Conservation (phyloP, 2,888 invertebrate genomes). For the Bombylius discolor region DNA sequence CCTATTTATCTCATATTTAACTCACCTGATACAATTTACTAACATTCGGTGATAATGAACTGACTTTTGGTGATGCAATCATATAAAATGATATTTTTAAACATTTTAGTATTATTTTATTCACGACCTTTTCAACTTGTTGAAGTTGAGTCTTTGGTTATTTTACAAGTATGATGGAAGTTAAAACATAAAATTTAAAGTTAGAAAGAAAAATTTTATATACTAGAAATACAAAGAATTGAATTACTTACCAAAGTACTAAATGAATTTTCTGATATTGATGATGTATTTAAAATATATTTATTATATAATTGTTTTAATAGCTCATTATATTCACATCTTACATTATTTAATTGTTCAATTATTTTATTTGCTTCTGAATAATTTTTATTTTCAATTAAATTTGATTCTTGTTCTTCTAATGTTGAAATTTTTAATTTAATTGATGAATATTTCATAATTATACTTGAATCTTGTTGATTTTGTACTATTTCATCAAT, state of each 20-base stretch:
- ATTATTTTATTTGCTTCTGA: conserved; percentile 43
- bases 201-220: too few relatives aligned
- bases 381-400: conserved; percentile 44
- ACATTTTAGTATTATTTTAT: conserved; percentile 43
- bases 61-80: conserved; percentile 40
- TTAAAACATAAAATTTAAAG: too few relatives aligned
- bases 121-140: conserved; percentile 24
- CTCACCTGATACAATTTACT: conserved; percentile 31
- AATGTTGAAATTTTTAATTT: conserved; percentile 44
- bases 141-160: conserved; percentile 12
- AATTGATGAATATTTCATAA: conserved; percentile 41
- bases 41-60: conserved; percentile 40
- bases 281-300: too few relatives aligned
- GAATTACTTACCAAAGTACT: too few relatives aligned
- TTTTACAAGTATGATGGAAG: too few relatives aligned
- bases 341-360: conserved; percentile 35
- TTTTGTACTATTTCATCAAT: conserved; percentile 38
- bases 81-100: conserved; percentile 43
- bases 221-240: too few relatives aligned
- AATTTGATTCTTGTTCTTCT: conserved; percentile 45
- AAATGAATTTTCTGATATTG: too few relatives aligned
- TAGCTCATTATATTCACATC: conserved; percentile 27
- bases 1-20: neutral
- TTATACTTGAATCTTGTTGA: conserved; percentile 33
- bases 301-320: conserved; percentile 21